These are phyloP conservation scores for Gnathonemus longibarbis DNA, from an alignment of 2,113 vertebrate species.

Conservation along the genomic window DNA sequence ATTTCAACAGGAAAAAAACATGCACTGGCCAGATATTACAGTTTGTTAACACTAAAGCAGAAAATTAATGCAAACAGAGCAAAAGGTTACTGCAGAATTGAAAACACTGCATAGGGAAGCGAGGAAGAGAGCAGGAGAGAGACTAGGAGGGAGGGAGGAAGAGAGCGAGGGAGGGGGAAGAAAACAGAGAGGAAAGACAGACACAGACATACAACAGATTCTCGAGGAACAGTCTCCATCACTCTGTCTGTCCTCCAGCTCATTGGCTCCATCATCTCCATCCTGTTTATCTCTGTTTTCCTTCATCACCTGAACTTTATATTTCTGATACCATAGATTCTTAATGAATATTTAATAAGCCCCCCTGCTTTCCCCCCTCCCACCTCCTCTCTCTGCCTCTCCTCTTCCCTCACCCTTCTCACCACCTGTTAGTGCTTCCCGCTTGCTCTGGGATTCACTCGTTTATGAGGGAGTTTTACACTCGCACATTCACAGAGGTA, in stretches of 20 bases:
- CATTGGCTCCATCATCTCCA: not conserved
- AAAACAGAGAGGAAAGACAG: constrained; percentile 27
- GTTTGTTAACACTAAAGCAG: not conserved
- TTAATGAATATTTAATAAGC: constrained; percentile 34
- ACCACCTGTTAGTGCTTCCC: constrained; percentile 56
- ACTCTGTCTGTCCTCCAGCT: not conserved
- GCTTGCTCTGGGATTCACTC: constrained; percentile 43
- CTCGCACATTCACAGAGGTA: constrained; percentile 47
- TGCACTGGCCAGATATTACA: not conserved
- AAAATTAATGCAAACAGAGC: not conserved
- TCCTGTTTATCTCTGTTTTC: constrained; percentile 11
- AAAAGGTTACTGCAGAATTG: constrained; percentile 5
- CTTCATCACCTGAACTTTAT: constrained; percentile 41
- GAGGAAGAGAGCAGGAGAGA: constrained; percentile 8
- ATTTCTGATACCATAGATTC: constrained; percentile 41
- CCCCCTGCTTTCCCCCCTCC: not conserved
- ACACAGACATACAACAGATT: constrained; percentile 47
- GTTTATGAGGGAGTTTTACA: constrained; percentile 55
- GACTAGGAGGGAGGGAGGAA: not conserved
- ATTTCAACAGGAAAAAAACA: not conserved
- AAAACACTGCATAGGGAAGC: constrained; percentile 7
- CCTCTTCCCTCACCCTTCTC: constrained; percentile 26
- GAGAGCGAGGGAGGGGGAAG: not conserved
- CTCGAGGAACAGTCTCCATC: constrained; percentile 46
- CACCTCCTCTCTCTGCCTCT: constrained; percentile 23